Percentiles rank a stretch among this genome's conserved stretches.
Evolutionary conservation across 2,797 vertebrate species (phyloP).

Genomic region (Knipowitschia caucasica): DNA sequence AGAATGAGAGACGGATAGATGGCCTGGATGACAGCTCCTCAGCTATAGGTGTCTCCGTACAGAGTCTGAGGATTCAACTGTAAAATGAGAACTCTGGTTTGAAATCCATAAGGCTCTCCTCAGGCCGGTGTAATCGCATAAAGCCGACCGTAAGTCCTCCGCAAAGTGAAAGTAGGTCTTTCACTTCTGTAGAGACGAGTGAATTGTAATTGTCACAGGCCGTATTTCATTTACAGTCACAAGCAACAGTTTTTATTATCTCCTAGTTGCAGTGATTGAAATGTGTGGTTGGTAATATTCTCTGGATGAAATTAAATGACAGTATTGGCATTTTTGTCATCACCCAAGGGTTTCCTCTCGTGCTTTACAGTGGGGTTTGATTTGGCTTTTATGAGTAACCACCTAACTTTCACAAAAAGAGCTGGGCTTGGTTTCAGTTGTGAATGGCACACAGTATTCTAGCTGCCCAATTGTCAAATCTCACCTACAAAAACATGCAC

Average conservation of each 20-base stretch:
- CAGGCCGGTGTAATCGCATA: conserved; percentile 38
- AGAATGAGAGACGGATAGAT: conserved; percentile 47
- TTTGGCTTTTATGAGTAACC: no score
- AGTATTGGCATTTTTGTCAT: neutral
- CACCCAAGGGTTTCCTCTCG: no score
- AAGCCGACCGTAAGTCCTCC: conserved; percentile 23
- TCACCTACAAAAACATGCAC: no score
- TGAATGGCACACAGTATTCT: no score
- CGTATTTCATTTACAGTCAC: neutral
- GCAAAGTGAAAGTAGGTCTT: conserved; percentile 20
- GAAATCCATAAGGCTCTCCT: conserved; percentile 47
- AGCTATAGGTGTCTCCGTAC: conserved; percentile 42
- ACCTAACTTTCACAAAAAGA: neutral
- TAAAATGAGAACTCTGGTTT: conserved; percentile 35
- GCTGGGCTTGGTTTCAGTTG: neutral
- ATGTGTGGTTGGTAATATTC: neutral
- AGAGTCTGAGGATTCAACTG: conserved; percentile 44
- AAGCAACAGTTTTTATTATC: neutral
- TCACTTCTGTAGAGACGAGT: conserved; percentile 13
- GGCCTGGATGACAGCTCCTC: conserved; percentile 54
- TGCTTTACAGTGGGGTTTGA: no score
- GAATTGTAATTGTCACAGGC: neutral
- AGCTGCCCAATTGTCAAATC: no score
- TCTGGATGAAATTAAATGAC: neutral
- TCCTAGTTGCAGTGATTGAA: neutral